Evolutionary conservation across 2,113 vertebrate genomes (phyloP), one percentile per base, ranked within the genome.

Genomic region (Nanorana parkeri): DNA sequence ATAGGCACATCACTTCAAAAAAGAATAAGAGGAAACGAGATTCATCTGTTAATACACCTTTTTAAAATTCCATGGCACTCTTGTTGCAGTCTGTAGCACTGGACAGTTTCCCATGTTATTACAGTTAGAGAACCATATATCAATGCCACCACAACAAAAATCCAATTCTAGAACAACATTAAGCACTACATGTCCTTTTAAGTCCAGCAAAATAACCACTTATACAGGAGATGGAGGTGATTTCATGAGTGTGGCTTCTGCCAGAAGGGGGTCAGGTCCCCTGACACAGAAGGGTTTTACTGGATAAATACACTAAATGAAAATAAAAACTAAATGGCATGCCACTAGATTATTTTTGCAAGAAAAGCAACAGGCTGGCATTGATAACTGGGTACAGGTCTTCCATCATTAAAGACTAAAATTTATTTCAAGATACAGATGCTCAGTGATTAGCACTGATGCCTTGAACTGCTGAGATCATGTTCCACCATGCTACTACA

Each of bases 141-240:
- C 79, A 81, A 65, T 81, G 79, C 58, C 69, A 81, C 28, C 21
- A 60, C 69, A 81, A 66, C 60, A 74, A 74, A 74, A 74, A 69
- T 65, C 69, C 47, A 54, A 73, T 74, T 81, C 26, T 24, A 74
- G 68, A 81, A 66, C 68, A 74, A 74, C 74, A 81, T 74, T 72
- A 63, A 66, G 61, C 68, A 17, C n/a, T 32, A 36, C 47, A 55
- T 73, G 60, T 19, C 28, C 65, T 78, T 54, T 58, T 36, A 78
- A 71, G 23, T 52, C 29, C 78, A 66, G n/a, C 20, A 81, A 58
- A 65, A 74, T 66, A 81, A 66, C 58, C 58, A 65, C 68, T 81
- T 73, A 66, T n/a, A 66, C 11, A 7, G 17, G 10, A 73, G 36
- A 66, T 66, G 55, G n/a, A 81, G 51, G 26, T 29, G 8, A 41